Evolutionary conservation across 2,797 vertebrate genomes (phyloP), one percentile per base, ranked within the genome.

Genomic region (Chaetophractus vellerosus): DNA sequence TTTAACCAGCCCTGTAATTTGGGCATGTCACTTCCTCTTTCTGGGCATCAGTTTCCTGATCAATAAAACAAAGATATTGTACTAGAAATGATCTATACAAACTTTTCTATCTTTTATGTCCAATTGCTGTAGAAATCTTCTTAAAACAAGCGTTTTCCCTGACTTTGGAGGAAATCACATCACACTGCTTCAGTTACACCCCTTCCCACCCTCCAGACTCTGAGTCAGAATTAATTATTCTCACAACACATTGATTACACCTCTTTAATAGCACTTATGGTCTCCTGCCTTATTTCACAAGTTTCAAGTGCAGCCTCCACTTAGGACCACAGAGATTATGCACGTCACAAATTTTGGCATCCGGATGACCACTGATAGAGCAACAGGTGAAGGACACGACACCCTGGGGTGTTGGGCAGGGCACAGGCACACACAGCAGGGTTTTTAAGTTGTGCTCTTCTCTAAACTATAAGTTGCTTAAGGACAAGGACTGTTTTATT

Each of bases 21-120:
- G 48, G 2, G 0, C 14, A 15, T 41, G 6, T 23, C 23, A 26
- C 24, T 31, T 52, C 26, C 12, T 57, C 5, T 45, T 21, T 68
- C 79, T 86, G 63, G 66, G 2, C 16, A 55, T 82, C 24, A 55
- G 14, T 82, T 78, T 93, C 41, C 63, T 81, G 19, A 94, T 85
- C 38, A 88, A 24, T 76, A 59, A 91, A 94, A 48, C 33, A 76
- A 90, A 76, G 9, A 45, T 50, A 85, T 12, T 48, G 24, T n/a
- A 76, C 48, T 36, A 52, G 10, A 90, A 90, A 61, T 89, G 12
- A 36, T 61, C n/a, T 66, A 12, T 36, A 68, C 84, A 61, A 57
- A 41, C 2, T 81, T 72, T 61, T 41, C 33, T 74, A 6, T 28
- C 21, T 38, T 66, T 88, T 28, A 26, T 57, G 31, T 50, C 6